A percentile compares a stretch with the other conserved stretches of the same genome.
phyloP scores from a whole-genome alignment of 2,888 invertebrate species.

The Drosophila anomalata region DNA sequence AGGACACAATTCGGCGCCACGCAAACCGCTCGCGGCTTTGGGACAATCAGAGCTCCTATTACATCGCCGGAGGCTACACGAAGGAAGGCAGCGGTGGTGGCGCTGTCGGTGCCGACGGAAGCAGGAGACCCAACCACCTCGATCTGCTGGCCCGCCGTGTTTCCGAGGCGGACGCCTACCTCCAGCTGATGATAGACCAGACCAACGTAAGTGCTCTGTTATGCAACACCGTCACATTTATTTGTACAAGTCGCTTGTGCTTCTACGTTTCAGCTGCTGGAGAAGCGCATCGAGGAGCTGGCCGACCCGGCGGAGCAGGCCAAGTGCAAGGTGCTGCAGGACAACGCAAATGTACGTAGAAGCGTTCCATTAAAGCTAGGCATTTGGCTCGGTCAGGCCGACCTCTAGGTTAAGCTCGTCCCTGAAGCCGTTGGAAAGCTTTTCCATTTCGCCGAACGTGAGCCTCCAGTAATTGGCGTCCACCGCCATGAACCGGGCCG shows the following conservation, averaged over 20 bases:
- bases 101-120: slow-evolving; percentile 54
- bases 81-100: slow-evolving; percentile 82
- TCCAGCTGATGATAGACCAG: slow-evolving; percentile 97
- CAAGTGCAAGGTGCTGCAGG: slow-evolving; percentile 89
- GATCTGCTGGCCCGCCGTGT: slow-evolving; percentile 94
- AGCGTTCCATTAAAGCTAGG: not conserved
- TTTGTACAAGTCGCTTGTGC: not conserved
- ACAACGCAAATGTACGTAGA: slow-evolving; percentile 90
- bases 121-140: slow-evolving; percentile 83
- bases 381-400: slow-evolving; percentile 19
- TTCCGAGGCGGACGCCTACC: slow-evolving; percentile 97
- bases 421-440: slow-evolving; percentile 57
- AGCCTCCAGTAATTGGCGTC: slow-evolving; percentile 58
- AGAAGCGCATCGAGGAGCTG: slow-evolving; percentile 87
- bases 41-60: slow-evolving; percentile 82
- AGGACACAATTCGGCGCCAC: slow-evolving; percentile 96
- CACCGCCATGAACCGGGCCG: slow-evolving; percentile 26
- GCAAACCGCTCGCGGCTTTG: slow-evolving; percentile 85
- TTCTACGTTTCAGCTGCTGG: slow-evolving; percentile 86
- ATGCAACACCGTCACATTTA: slow-evolving; percentile 6
- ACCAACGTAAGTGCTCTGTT: slow-evolving; percentile 87
- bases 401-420: slow-evolving; percentile 64
- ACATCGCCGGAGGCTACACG: slow-evolving; percentile 83
- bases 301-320: slow-evolving; percentile 88
- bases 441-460: slow-evolving; percentile 35